These are phyloP conservation scores for Odocoileus hemionus DNA, from an alignment of 2,113 vertebrate genomes.

Conservation along the genomic window DNA sequence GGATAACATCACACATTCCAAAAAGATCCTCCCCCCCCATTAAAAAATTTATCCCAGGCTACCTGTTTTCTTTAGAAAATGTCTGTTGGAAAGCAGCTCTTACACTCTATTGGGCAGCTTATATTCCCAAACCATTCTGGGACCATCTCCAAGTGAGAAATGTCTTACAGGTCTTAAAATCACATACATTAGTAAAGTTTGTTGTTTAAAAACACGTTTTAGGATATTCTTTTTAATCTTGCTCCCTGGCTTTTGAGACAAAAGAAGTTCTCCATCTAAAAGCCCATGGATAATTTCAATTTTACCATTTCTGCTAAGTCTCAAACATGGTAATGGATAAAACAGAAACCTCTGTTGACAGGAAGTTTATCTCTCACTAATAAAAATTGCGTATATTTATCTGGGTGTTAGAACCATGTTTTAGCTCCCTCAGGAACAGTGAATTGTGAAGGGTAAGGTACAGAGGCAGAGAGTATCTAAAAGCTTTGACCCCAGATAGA, in stretches of 20 bases:
- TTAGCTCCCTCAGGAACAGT: not conserved
- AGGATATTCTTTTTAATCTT: not conserved
- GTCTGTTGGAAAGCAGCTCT: not conserved
- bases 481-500: not conserved
- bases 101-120: not conserved
- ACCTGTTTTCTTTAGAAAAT: not conserved
- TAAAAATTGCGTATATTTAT: not conserved
- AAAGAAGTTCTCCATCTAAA: not conserved
- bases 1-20: not conserved
- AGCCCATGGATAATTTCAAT: not conserved
- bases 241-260: not conserved
- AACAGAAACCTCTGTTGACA: not conserved
- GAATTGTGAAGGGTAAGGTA: not conserved
- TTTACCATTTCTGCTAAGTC: slow-evolving; percentile 11
- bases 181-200: not conserved
- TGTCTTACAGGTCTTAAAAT: not conserved
- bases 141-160: not conserved
- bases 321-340: not conserved
- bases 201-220: not conserved
- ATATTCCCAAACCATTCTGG: not conserved
- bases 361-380: slow-evolving; percentile 3
- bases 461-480: not conserved
- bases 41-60: not conserved
- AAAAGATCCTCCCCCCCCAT: not conserved
- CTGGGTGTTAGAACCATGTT: not conserved